Conservation (phyloP, 1,140 invertebrate genomes). For the Chrysoperla carnea region DNA sequence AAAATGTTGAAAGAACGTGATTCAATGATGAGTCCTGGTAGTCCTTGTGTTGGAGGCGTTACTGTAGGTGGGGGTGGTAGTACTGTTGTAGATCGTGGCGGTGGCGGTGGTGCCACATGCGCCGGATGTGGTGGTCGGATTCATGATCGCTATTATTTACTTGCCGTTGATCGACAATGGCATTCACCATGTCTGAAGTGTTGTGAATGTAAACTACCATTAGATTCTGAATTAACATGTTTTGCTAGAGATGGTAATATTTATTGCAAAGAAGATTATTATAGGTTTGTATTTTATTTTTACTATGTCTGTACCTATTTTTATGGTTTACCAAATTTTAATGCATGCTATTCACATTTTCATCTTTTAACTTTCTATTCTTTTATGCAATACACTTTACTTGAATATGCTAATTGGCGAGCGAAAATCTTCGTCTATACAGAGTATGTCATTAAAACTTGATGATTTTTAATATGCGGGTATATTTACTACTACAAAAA, state of each 20-base stretch:
- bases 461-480: too few species aligned
- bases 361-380: background rate
- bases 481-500: too few species aligned
- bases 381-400: too few species aligned
- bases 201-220: slow-evolving; percentile 64
- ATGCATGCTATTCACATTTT: background rate
- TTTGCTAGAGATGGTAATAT: slow-evolving; percentile 80
- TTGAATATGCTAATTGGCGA: too few species aligned
- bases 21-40: background rate
- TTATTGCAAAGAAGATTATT: slow-evolving; percentile 92
- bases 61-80: slow-evolving; percentile 2
- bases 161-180: slow-evolving; percentile 79
- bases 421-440: too few species aligned
- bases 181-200: slow-evolving; percentile 75
- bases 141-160: slow-evolving; percentile 52
- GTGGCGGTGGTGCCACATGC: slow-evolving; percentile 9
- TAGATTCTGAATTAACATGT: slow-evolving; percentile 76
- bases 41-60: slow-evolving; percentile 2
- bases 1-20: background rate
- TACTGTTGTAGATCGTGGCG: background rate
- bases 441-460: too few species aligned
- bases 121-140: slow-evolving; percentile 20
- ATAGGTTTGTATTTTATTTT: slow-evolving; percentile 47
- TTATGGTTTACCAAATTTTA: background rate
- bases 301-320: too few species aligned